Conservation (phyloP, 2,888 invertebrate genomes). For the Beris morrisii region DNA sequence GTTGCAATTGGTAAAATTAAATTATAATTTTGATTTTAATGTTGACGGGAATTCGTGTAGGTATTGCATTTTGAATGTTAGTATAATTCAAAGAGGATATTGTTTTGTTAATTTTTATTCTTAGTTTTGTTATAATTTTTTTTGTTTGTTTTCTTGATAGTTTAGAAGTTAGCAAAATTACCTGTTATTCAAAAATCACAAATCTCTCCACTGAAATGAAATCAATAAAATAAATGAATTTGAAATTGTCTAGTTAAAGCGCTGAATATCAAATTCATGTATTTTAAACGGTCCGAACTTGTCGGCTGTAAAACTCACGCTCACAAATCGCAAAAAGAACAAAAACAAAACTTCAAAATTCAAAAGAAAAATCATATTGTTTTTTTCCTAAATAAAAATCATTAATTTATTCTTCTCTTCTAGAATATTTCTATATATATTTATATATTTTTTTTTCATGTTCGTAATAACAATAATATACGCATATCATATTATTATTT, state of each 20-base stretch:
- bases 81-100: conserved; percentile 18
- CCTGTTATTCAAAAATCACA: too few relatives aligned
- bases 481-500: not conserved
- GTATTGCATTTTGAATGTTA: conserved; percentile 13
- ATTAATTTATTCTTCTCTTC: conserved; percentile 6
- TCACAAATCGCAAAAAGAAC: too few relatives aligned
- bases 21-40: conserved; percentile 3
- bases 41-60: conserved; percentile 8
- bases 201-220: too few relatives aligned
- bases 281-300: too few relatives aligned
- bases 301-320: too few relatives aligned
- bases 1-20: conserved; percentile 23
- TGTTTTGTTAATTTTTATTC: not conserved
- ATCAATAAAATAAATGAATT: too few relatives aligned
- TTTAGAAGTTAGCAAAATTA: too few relatives aligned
- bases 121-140: too few relatives aligned
- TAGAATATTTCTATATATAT: not conserved
- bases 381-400: conserved; percentile 10
- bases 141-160: too few relatives aligned
- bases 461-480: conserved; percentile 4
- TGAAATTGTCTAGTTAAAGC: too few relatives aligned
- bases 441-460: not conserved
- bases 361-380: not conserved
- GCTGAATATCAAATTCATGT: too few relatives aligned
- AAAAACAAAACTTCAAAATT: too few relatives aligned